A percentile compares a stretch with the other conserved stretches of the same genome.
phyloP scores from a whole-genome alignment of 2,888 invertebrate genomes.

The Dioctria rufipes region DNA sequence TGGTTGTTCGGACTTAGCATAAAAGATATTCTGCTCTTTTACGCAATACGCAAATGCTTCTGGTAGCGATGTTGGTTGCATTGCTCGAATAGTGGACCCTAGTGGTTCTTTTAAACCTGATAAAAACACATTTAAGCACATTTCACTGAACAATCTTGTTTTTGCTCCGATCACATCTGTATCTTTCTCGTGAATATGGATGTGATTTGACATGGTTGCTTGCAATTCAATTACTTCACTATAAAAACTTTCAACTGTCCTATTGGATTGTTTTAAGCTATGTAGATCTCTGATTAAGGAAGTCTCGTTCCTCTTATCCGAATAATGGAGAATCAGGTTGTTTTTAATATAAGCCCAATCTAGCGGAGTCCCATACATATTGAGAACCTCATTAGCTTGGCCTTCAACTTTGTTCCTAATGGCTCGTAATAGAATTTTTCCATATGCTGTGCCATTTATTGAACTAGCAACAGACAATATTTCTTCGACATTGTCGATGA shows the following conservation, averaged over 20 bases:
- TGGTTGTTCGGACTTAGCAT: conserved; percentile 8
- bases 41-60: conserved; percentile 36
- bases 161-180: conserved; percentile 41
- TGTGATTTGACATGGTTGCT: background rate
- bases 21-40: conserved; percentile 46
- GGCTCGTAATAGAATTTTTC: no score
- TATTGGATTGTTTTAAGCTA: no score
- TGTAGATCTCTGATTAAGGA: no score
- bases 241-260: background rate
- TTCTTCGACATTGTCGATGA: no score
- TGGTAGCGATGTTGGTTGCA: conserved; percentile 22
- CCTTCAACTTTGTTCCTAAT: no score
- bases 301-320: no score
- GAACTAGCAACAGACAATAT: no score
- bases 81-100: conserved; percentile 25
- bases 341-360: no score
- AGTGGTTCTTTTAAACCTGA: conserved; percentile 9
- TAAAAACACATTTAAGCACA: conserved; percentile 16
- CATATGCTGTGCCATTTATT: no score
- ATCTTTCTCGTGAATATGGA: conserved; percentile 49
- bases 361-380: no score
- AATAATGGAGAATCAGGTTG: background rate
- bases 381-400: no score
- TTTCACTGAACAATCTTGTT: background rate
- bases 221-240: background rate